phyloP scores from a whole-genome alignment of 2,888 invertebrate genomes.

The Cetonia aurata region DNA sequence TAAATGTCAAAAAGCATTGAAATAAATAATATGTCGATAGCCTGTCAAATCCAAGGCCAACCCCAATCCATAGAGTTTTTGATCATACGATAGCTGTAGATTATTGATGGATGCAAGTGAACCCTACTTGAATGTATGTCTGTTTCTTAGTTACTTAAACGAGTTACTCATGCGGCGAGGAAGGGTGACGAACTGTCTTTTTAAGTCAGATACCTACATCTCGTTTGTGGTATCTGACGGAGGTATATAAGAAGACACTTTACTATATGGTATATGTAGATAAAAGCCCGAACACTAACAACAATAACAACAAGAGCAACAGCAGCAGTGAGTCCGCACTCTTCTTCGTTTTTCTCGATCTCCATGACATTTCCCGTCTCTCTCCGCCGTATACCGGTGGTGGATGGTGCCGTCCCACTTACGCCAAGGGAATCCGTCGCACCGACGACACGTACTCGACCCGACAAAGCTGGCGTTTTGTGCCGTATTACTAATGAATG shows the following conservation, averaged over 20 bases:
- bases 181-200: no score
- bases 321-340: neutral
- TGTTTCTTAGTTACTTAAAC: no score
- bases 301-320: conserved; percentile 8
- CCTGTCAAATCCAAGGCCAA: no score
- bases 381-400: neutral
- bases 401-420: neutral
- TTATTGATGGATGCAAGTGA: no score
- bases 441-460: conserved; percentile 15
- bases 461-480: conserved; percentile 50
- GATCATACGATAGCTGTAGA: no score
- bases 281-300: conserved; percentile 16
- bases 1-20: no score
- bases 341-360: no score
- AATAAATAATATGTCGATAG: no score
- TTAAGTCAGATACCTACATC: no score
- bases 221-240: neutral
- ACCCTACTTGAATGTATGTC: no score
- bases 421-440: conserved; percentile 22
- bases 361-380: neutral
- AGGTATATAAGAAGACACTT: conserved; percentile 1
- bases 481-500: conserved; percentile 66
- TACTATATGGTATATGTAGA: conserved; percentile 6
- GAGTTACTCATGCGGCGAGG: no score
- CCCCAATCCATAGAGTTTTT: no score